A percentile compares a stretch with the other conserved stretches of the same genome.
phyloP scores from a whole-genome alignment of 2,888 invertebrate genomes.

The Drosophila colorata region DNA sequence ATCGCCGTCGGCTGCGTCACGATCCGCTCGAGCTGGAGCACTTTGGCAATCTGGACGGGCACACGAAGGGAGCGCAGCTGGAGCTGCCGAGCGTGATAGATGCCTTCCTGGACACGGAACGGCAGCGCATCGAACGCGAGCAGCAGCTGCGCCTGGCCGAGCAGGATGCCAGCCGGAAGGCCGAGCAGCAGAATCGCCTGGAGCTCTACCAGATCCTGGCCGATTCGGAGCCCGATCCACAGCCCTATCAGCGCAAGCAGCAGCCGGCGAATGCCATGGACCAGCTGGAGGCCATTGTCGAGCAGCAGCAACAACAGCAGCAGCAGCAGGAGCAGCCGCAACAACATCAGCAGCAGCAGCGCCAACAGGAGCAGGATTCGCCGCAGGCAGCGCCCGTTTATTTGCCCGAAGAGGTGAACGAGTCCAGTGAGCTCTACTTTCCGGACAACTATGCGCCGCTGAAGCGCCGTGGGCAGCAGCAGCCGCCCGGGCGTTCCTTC shows the following conservation, averaged over 20 bases:
- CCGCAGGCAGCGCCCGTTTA: slow-evolving; percentile 53
- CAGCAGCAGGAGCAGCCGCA: slow-evolving; percentile 40
- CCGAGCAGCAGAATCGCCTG: slow-evolving; percentile 77
- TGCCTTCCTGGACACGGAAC: slow-evolving; percentile 76
- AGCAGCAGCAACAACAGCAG: slow-evolving; percentile 55
- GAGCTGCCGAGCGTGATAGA: slow-evolving; percentile 76
- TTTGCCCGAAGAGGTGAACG: slow-evolving; percentile 72
- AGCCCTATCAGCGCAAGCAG: slow-evolving; percentile 78
- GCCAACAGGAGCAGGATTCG: slow-evolving; percentile 42
- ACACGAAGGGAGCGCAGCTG: slow-evolving; percentile 57
- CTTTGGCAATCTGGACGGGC: slow-evolving; percentile 73
- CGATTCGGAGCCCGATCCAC: slow-evolving; percentile 83
- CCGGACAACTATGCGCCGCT: slow-evolving; percentile 74
- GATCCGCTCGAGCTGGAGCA: slow-evolving; percentile 79
- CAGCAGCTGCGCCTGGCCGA: slow-evolving; percentile 62
- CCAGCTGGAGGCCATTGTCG: slow-evolving; percentile 65
- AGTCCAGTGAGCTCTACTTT: slow-evolving; percentile 80
- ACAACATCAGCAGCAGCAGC: slow-evolving; percentile 39
- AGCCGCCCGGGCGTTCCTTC: slow-evolving; percentile 58
- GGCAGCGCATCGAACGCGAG: slow-evolving; percentile 72
- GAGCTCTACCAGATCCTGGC: slow-evolving; percentile 83
- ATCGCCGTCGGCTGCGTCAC: slow-evolving; percentile 77
- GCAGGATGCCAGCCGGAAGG: slow-evolving; percentile 69
- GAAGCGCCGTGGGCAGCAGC: slow-evolving; percentile 67
- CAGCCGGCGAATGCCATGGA: slow-evolving; percentile 62